Evolutionary conservation across 2,888 invertebrate species (phyloP), one percentile per base, ranked within the genome.

Genomic region (Dorcus hopei): DNA sequence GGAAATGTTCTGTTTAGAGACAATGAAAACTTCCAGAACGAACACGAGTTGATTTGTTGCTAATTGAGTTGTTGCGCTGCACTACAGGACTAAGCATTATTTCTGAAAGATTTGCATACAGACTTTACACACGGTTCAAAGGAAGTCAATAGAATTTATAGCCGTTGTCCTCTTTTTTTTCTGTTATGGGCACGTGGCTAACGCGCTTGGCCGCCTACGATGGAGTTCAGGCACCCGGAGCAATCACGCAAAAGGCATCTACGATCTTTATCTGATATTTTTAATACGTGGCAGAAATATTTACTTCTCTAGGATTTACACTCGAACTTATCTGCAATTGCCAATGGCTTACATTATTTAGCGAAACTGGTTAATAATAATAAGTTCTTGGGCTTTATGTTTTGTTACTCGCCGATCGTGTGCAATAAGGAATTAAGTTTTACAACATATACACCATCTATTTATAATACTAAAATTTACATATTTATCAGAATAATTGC

Each of bases 101-200:
- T 56, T 51, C 38, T 45, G 45, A 56, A 54, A 56, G 56, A 56
- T 45, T 56, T 51, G 56, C 51, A 45, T 51, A 45, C 40, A 52
- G 43, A 49, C 51, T 19, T 11, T 54, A 40, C 19, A 14, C 40
- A 53, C 42, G 19, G 26, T 38, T 38, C 9, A 47, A 26, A 50
- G 52, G 59, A 59, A 55, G 56, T 59, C 49, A 38, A 39, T 38
- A 19, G 41, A 55, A 59, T 59, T 59, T 59, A 52, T 52, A 38
- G 38, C 45, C 38, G 45, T 47, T 45, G 47, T 45, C 47, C 54
- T 45, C 38, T 47, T 54, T 54, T 45, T 65, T 59, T 52, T 54
- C 63, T 64, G 67, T 70, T 65, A 68, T 64, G 70, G 72, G 72
- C 72, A 72, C 73, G 73, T 72, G 73, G 70, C 70, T 65, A 68